Evolutionary conservation across 2,888 invertebrate species (phyloP).

Genomic region (Chymomyza caudatula): DNA sequence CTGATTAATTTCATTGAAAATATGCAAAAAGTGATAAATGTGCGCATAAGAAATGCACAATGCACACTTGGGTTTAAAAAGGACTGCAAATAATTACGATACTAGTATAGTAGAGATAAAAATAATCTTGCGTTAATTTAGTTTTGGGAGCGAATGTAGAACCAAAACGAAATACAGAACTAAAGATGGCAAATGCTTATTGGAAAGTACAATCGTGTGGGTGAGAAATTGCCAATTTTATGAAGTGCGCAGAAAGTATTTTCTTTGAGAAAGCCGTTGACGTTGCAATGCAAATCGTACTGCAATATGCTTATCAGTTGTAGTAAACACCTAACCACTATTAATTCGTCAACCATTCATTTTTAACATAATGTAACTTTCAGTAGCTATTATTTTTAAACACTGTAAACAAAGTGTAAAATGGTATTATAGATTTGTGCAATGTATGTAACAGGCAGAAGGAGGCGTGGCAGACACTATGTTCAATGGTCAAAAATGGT

Average conservation of each 20-base stretch:
- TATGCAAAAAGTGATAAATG: slow-evolving; percentile 19
- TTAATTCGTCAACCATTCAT: too few relatives aligned
- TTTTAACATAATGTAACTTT: too few relatives aligned
- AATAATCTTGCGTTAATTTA: not conserved
- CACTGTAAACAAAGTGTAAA: too few relatives aligned
- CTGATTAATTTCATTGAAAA: slow-evolving; percentile 38
- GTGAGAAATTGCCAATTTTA: slow-evolving; percentile 36
- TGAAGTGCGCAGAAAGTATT: slow-evolving; percentile 56
- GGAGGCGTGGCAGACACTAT: too few relatives aligned
- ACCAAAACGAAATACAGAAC: not conserved
- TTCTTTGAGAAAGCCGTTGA: slow-evolving; percentile 20
- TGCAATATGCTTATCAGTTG: too few relatives aligned
- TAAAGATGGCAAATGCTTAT: too few relatives aligned
- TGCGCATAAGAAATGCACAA: not conserved
- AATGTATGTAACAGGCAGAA: too few relatives aligned
- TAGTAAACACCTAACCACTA: too few relatives aligned
- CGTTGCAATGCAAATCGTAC: too few relatives aligned
- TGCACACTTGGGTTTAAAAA: slow-evolving; percentile 2
- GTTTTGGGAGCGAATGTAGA: not conserved
- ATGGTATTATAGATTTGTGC: too few relatives aligned
- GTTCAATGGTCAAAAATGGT: too few relatives aligned
- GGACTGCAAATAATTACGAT: not conserved
- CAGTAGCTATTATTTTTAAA: too few relatives aligned
- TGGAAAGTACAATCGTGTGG: not conserved
- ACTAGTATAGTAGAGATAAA: not conserved